Evolutionary conservation across 2,888 invertebrate genomes (phyloP).

Genomic region (Thera britannica): DNA sequence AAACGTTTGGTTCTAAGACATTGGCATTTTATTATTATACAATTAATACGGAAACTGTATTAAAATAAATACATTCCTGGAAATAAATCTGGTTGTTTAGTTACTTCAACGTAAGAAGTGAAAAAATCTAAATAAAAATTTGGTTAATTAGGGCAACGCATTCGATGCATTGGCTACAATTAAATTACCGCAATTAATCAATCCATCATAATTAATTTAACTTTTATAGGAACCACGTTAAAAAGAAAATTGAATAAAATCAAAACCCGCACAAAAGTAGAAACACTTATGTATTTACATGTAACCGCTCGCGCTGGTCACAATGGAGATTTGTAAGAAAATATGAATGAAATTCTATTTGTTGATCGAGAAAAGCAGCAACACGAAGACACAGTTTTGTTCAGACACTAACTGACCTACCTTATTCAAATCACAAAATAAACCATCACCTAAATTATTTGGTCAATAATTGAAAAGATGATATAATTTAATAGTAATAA

Average conservation of each 20-base stretch:
- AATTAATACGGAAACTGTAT: neutral
- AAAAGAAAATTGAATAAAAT: neutral
- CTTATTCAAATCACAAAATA: neutral
- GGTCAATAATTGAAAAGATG: constrained; percentile 16
- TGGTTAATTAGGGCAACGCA: neutral
- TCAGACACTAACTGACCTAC: neutral
- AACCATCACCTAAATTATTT: constrained; percentile 12
- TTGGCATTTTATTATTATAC: constrained; percentile 1
- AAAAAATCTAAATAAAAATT: neutral
- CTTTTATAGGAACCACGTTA: neutral
- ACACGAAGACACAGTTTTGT: neutral
- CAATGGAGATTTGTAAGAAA: neutral
- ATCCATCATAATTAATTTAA: neutral
- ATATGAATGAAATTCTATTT: neutral
- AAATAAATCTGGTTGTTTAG: too few species aligned
- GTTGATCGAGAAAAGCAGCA: neutral
- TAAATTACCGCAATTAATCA: neutral
- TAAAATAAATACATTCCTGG: too few species aligned
- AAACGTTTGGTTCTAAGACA: constrained; percentile 12
- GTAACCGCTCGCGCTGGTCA: too few species aligned
- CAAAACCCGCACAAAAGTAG: neutral
- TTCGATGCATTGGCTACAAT: neutral
- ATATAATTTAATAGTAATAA: constrained; percentile 10
- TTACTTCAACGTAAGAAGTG: neutral
- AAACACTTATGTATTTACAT: neutral